Base-by-base conservation (phyloP, 2,113 vertebrate species). In the Galemys pyrenaicus region DNA sequence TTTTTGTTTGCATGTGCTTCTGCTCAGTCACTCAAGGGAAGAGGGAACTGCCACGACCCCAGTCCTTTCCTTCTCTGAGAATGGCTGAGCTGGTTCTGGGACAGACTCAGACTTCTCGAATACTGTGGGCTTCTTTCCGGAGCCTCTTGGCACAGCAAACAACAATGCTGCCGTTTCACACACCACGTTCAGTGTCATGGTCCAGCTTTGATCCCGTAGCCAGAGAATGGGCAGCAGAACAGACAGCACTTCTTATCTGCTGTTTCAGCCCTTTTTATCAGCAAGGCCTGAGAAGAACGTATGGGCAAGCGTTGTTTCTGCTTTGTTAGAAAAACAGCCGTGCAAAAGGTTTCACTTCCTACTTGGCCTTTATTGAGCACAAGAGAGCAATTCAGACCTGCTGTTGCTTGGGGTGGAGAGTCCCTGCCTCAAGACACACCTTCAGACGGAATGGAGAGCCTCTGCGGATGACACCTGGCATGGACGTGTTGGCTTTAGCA, bases 311-410 rank as follows among this genome's bases (percentile, higher is more conserved):
- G 16, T 41, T 11, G 2, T 46, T 90, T 87, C 68, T 94, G 94
- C 37, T 91, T 92, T 93, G 81, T 96, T 97, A 96, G 92, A 87
- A 77, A 92, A 74, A 24, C 1, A 22, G 62, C 78, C 16, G 19
- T 74, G 86, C 94, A 87, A 49, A 62, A 87, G 79, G 78, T 96
- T 96, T 97, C 67, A 6, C 93, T 97, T 98, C 98, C 98, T 97
- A 93, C 0, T 0, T 73, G 91, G 94, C 95, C 95, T 96, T 94
- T 97, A 95, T 54, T 83, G 64, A 87, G 89, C 80, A 93, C 88
- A 96, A 89, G 97, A 94, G 92, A 98, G 88, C 92, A 96, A 88
- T 94, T 96, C 96, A 96, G 96, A 96, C 98, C 93, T 0, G 0
- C 77, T 79, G 70, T 96, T 92, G 92, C 97, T 37, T 78, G 83